A percentile compares a stretch with the other conserved stretches of the same genome.
Conservation (phyloP, 2,797 vertebrate species). For the Tenualosa thibaudeaui region DNA sequence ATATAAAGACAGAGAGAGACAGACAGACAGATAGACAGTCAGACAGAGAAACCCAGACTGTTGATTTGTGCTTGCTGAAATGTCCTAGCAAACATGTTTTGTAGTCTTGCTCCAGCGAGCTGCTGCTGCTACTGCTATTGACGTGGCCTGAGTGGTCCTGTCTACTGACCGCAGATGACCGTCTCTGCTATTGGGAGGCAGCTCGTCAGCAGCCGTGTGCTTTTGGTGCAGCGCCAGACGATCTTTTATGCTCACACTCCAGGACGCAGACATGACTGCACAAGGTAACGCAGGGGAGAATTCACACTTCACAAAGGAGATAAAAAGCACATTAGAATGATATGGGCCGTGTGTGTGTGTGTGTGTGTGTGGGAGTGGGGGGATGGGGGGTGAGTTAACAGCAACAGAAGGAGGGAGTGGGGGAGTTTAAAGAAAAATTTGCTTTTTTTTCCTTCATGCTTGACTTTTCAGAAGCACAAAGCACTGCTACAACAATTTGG, state of each 20-base stretch:
- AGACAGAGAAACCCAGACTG: background rate
- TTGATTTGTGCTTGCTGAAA: background rate
- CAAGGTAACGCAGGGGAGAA: slow-evolving; percentile 4
- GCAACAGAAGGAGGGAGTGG: background rate
- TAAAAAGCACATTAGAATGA: background rate
- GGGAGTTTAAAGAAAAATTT: background rate
- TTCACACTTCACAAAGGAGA: background rate
- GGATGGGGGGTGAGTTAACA: background rate
- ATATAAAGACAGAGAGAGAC: too few relatives aligned
- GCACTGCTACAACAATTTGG: background rate
- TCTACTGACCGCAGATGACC: background rate
- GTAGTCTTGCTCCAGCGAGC: background rate
- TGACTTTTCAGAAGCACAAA: slow-evolving; percentile 2
- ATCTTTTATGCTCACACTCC: background rate
- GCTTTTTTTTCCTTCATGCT: background rate
- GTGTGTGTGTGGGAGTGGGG: background rate
- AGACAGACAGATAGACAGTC: background rate
- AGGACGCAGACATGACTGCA: background rate
- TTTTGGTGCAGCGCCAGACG: background rate
- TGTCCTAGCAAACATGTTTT: background rate
- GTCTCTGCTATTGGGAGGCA: background rate
- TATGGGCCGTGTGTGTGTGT: background rate
- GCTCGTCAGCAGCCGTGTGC: background rate
- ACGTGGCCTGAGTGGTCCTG: background rate
- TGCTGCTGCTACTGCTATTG: background rate